Evolutionary conservation across 2,888 invertebrate genomes (phyloP), one percentile per base, ranked within the genome.

Genomic region (Hydraecia micacea): DNA sequence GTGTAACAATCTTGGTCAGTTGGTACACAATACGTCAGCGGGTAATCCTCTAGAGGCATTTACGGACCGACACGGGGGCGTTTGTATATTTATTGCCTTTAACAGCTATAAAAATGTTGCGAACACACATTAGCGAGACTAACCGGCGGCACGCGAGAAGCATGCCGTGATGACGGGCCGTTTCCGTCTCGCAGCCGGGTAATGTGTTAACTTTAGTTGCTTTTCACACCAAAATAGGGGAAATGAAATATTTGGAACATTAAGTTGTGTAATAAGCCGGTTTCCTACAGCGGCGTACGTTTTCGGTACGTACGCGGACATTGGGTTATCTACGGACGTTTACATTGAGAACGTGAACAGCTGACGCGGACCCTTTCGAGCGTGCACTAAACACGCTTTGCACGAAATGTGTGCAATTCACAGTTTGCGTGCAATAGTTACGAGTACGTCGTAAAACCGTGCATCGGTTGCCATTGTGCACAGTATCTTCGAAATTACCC

Each of bases 51-150:
- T 55, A 72, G 90, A 89, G 88, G 88, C 88, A 84, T 84, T 88
- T 86, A 88, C 83, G 79, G 74, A 75, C 83, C 80, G 46, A 82
- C 80, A 83, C 79, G 55, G 75, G 65, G 70, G 65, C 73, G 75
- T 83, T 88, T 87, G 88, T 88, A 67, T 93, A 94, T 95, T 95
- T 95, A 95, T 94, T 91, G 93, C 92, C 87, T 88, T 87, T 91
- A 92, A 93, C 91, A 91, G 93, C 93, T 91, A 95, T 95, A 95
- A 95, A 95, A 95, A 93, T 94, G 94, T 94, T 93, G 87, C 90
- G 87, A 94, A 94, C 93, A 94, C 92, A 94, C 94, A 94, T 95
- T 95, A 94, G 92, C 81, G 89, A 93, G 93, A 95, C 91, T 93
- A 93, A 95, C 93, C 91, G 94, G 87, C 81, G 87, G 92, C 91